A percentile compares a stretch with the other conserved stretches of the same genome.
phyloP scores from a whole-genome alignment of 2,113 vertebrate genomes.

The Hoplias malabaricus region DNA sequence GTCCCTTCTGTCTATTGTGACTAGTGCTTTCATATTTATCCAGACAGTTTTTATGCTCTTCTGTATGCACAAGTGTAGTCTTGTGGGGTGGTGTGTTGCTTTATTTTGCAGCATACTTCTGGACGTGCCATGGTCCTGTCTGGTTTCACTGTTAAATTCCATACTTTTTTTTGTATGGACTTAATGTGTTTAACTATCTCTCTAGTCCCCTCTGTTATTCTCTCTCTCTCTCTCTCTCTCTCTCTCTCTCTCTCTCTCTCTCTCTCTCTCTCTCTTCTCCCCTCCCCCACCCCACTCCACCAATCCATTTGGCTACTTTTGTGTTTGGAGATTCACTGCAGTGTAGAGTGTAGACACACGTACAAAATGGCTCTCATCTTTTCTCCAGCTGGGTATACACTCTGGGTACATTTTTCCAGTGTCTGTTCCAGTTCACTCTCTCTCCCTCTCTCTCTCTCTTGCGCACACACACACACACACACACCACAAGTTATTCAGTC shows the following conservation, averaged over 20 bases:
- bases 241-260: not conserved
- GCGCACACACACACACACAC: not conserved
- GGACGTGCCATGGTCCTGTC: no score
- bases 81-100: no score
- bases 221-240: not conserved
- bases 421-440: not conserved
- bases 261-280: not conserved
- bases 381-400: not conserved
- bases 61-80: no score
- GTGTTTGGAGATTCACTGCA: not conserved
- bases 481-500: not conserved
- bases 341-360: not conserved
- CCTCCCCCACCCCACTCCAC: not conserved
- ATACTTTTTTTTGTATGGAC: no score
- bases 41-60: no score
- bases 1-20: no score
- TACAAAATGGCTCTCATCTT: not conserved
- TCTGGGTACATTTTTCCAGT: conserved; percentile 2
- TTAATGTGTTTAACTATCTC: no score
- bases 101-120: no score
- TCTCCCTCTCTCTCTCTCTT: not conserved
- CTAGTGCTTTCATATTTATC: no score
- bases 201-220: no score
- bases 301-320: not conserved
- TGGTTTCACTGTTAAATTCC: no score